Percentiles rank a stretch among this genome's conserved stretches.
Conservation (phyloP, 2,113 vertebrate species). For the Gorsachius goisagi region DNA sequence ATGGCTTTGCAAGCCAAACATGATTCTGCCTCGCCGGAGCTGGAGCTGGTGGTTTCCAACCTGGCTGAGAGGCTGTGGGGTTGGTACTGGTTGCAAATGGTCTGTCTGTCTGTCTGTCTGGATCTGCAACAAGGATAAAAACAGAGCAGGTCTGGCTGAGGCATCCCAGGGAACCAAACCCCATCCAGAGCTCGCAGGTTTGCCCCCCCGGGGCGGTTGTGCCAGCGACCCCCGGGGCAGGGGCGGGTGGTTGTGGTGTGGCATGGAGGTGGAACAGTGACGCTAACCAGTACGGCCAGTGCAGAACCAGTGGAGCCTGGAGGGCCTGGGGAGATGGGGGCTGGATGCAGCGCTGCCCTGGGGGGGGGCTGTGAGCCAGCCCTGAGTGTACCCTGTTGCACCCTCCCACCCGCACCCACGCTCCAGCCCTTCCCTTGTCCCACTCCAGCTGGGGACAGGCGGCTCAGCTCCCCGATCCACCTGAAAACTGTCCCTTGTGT, state of each 20-base stretch:
- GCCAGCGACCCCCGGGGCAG: background rate
- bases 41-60: background rate
- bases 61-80: background rate
- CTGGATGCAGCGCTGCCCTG: background rate
- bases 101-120: background rate
- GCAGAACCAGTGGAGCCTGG: conserved; percentile 18
- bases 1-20: background rate
- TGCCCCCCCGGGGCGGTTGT: background rate
- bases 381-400: no score
- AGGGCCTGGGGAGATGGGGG: background rate
- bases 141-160: background rate
- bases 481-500: background rate
- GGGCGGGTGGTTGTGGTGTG: background rate
- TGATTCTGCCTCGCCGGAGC: background rate
- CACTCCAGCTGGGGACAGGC: background rate
- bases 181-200: background rate
- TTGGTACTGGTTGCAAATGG: background rate
- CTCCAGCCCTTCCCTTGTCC: background rate
- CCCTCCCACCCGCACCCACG: fast-evolving
- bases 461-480: background rate
- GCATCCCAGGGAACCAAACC: background rate
- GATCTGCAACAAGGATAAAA: background rate
- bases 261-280: background rate
- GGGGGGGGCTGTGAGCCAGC: background rate
- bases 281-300: background rate